Conservation (phyloP, 2,113 vertebrate genomes). For the Thunnus thynnus region DNA sequence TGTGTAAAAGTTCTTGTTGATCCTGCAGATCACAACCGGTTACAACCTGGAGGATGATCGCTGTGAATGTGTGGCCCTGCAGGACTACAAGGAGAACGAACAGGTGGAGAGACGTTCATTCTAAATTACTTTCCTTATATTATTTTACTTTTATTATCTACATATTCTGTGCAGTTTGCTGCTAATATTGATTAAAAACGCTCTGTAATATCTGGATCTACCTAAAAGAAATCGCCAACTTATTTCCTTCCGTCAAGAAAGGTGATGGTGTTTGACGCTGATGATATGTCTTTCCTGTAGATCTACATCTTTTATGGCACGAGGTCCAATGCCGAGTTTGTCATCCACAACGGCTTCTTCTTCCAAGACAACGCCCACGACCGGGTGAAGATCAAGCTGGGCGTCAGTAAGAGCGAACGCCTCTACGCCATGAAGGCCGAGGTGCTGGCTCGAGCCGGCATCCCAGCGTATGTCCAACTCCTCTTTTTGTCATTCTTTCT, state of each 20-base stretch:
- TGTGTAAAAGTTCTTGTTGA: constrained; percentile 7
- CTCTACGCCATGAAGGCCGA: constrained; percentile 98
- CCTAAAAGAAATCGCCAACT: too few relatives aligned
- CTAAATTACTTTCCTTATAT: neutral
- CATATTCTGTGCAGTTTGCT: neutral
- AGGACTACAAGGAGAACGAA: constrained; percentile 92
- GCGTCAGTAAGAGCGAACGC: constrained; percentile 97
- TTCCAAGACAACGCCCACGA: constrained; percentile 98
- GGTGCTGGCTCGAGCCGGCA: constrained; percentile 96
- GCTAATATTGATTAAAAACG: too few relatives aligned
- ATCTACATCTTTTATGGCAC: constrained; percentile 99
- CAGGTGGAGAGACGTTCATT: constrained; percentile 86
- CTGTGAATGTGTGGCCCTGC: constrained; percentile 96
- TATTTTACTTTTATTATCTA: neutral
- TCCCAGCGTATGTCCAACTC: constrained; percentile 91
- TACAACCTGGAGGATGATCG: constrained; percentile 99
- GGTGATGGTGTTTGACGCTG: too few relatives aligned
- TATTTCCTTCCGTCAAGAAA: too few relatives aligned
- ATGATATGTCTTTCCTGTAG: constrained; percentile 74
- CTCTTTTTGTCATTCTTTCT: neutral
- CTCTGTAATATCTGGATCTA: too few relatives aligned
- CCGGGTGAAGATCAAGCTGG: constrained; percentile 99
- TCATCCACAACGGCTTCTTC: constrained; percentile 99
- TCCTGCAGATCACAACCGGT: constrained; percentile 95
- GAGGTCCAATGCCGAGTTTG: constrained; percentile 97